Base-by-base conservation (phyloP, 2,888 invertebrate genomes). In the Biston betularia region DNA sequence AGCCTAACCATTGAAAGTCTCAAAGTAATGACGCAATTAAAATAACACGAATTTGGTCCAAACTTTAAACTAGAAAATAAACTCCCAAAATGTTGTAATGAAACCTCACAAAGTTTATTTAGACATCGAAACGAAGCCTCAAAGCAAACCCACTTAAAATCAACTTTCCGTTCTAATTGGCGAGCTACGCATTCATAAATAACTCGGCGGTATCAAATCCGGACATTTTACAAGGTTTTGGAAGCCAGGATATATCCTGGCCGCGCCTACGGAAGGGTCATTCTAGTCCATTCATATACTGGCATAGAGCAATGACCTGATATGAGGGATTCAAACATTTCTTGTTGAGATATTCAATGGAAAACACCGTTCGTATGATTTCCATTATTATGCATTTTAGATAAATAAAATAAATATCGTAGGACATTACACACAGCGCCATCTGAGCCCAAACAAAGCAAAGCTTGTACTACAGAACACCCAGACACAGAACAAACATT, bases 101-200 rank as follows among this genome's bases (percentile, higher is more conserved):
- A 34, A 34, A 50, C 34, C 50, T 12, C 34, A 50, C 50, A 34
- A 50, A 50, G 34, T 34, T 33, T 34, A 12, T 50, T 34, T 34
- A 50, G 34, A 50, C 8, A 34, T n/a, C 33, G 34, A 50, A 24
- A 24, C 54, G 10, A 54, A n/a, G 9, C 24, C 40, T 11, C 42
- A 12, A 40, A 42, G 24, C 40, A 15, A 54, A 12, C 40, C 61
- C 52, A 65, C 50, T 61, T 60, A 48, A 64, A 68, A 64, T 61
- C 38, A 74, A 70, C 58, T 75, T 75, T 75, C 68, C 71, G 67
- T 71, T 53, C 70, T 67, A 68, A 65, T 65, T 65, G 54, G 65
- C 70, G 74, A 73, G 73, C 75, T 70, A 71, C 69, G 69, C 68
- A 69, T 71, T 67, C 59, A 82, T 84, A 78, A 78, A 83, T 83